Evolutionary conservation across 23 tunicate genomes (phyloP).

Genomic region (Styela plicata): DNA sequence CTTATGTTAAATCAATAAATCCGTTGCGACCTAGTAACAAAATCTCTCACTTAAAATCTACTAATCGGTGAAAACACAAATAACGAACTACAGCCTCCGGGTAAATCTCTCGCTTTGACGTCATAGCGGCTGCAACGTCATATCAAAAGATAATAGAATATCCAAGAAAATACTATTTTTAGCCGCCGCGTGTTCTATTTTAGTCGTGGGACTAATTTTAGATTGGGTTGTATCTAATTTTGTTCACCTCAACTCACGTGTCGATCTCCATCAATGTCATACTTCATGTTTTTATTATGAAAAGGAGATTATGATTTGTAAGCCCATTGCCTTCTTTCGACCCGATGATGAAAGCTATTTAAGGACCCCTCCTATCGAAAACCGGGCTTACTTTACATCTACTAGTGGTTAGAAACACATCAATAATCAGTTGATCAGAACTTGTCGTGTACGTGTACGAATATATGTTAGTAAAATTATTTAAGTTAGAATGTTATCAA

Average conservation of each 20-base stretch:
- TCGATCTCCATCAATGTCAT: not conserved
- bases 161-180: not conserved
- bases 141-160: not conserved
- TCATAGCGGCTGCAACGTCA: slow-evolving; percentile 14
- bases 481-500: not conserved
- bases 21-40: not conserved
- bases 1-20: not conserved
- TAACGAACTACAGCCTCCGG: not conserved
- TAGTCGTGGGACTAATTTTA: not conserved
- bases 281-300: not conserved
- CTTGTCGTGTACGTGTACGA: not conserved
- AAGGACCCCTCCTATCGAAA: not conserved
- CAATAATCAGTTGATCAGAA: too few relatives aligned
- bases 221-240: not conserved
- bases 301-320: not conserved
- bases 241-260: not conserved
- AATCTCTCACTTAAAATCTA: not conserved
- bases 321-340: not conserved
- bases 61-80: not conserved
- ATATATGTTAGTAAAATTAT: not conserved
- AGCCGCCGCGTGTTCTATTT: not conserved
- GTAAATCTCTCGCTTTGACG: slow-evolving; percentile 2
- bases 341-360: not conserved
- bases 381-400: not conserved
- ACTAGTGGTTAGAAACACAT: too few relatives aligned